Percentiles rank a stretch among this genome's conserved stretches.
These are phyloP conservation scores for Phengaris arion DNA, from an alignment of 2,888 invertebrate genomes.

Conservation along the genomic window DNA sequence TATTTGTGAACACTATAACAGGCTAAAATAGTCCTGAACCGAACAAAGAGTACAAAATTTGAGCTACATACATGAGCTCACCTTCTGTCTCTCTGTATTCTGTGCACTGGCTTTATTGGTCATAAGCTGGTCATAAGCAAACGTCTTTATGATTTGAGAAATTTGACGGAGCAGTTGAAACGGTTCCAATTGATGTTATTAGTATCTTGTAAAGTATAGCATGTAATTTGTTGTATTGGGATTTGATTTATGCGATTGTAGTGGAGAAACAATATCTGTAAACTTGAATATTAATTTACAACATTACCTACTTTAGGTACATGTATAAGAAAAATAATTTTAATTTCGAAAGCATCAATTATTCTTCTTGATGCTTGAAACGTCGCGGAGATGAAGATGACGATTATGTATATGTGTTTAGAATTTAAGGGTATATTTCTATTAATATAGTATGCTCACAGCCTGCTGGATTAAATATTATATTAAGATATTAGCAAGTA, in stretches of 20 bases:
- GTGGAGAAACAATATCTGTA: neutral
- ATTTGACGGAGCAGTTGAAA: constrained; percentile 13
- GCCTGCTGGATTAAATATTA: neutral
- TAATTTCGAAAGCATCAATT: too few relatives aligned
- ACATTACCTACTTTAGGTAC: neutral
- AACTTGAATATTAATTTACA: neutral
- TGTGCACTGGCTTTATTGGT: neutral
- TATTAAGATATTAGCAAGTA: neutral
- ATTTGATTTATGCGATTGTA: neutral
- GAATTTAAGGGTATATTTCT: too few relatives aligned
- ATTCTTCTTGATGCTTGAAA: too few relatives aligned
- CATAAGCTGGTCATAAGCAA: constrained; percentile 17
- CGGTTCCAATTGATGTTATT: constrained; percentile 11
- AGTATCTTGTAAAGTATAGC: neutral
- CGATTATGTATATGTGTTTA: too few relatives aligned
- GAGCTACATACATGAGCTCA: neutral
- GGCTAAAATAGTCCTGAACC: neutral
- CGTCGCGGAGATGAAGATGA: too few relatives aligned
- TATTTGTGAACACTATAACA: neutral
- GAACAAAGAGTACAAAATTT: neutral
- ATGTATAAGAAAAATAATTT: too few relatives aligned
- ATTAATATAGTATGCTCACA: too few relatives aligned
- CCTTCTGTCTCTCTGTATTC: neutral
- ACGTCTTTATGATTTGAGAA: constrained; percentile 22
- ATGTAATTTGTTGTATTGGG: constrained; percentile 1